Evolutionary conservation across 2,113 vertebrate genomes (phyloP).

Genomic region (Plecturocebus donacophilus): DNA sequence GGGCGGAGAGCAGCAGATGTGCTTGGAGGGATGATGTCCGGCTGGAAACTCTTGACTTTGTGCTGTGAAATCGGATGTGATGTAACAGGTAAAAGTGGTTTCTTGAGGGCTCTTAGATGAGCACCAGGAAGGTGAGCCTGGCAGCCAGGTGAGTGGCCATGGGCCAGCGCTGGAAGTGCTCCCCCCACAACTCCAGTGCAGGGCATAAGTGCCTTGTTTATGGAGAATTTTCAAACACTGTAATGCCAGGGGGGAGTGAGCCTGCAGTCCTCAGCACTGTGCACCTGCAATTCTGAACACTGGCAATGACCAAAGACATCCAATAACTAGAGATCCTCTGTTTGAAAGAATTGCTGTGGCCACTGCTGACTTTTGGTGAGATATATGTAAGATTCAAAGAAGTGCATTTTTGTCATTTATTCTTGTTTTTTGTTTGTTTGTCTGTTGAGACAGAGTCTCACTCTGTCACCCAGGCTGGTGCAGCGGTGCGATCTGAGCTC

Average conservation of each 20-base stretch:
- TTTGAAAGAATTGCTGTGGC: neutral
- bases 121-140: fast-evolving
- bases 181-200: fast-evolving
- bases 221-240: neutral
- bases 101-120: fast-evolving
- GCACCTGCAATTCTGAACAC: neutral
- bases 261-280: too few relatives aligned
- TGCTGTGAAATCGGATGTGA: neutral
- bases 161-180: fast-evolving
- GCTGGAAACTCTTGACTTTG: neutral
- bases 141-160: fast-evolving
- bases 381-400: neutral
- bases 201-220: neutral
- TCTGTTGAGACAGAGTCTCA: too few relatives aligned
- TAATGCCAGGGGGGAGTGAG: too few relatives aligned
- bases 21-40: fast-evolving
- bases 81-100: fast-evolving
- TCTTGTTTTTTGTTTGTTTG: neutral
- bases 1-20: too few relatives aligned
- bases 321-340: neutral
- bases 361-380: neutral
- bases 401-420: neutral
- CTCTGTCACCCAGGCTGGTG: too few relatives aligned
- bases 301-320: neutral
- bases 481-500: too few relatives aligned